Base-by-base conservation (phyloP, 2,113 vertebrate species). In the Catharus fuscescens region DNA sequence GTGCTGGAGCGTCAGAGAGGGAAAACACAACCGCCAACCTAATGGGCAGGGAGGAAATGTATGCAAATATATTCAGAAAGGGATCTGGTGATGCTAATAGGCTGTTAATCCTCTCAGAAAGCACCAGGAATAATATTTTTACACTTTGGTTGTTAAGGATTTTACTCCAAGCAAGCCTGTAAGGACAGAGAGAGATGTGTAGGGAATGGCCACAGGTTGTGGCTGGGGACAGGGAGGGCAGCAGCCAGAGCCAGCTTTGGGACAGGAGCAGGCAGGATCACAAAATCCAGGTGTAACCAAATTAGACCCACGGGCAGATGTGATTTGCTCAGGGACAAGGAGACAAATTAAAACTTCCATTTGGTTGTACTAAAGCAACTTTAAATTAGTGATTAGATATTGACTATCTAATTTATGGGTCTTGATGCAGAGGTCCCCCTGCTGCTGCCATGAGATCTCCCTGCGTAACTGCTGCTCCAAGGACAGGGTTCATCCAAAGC, bases 61-160 rank as follows among this genome's bases (percentile, higher is more conserved):
- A 97, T 96, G 95, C 94, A 97, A 97, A 97, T 95, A 2, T 66
- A 96, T 97, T 83, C 95, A 86, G 69, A 71, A 91, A 93, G 88
- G 40, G 78, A 94, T 45, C 76, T 2, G 1, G 88, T 73, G 69
- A 62, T 92, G 77, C 56, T 96, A 96, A 96, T 92, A 94, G 80
- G 78, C 80, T 52, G 88, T 93, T 95, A 93, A 81, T 93, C 88
- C 86, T 86, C 71, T 82, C 66, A 3, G 62, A 72, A 88, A 94
- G 52, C 80, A 95, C 52, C n/a, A 17, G 76, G 60, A 86, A 80
- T 84, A 95, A 84, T 86, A 88, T 66, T 93, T 94, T 91, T 86
- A 92, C 17, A 6, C 64, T 93, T 93, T 47, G 69, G 62, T 86
- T 11, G n/a, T 83, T 83, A 88, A 90, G 72, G 71, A 70, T 66